phyloP scores from a whole-genome alignment of 2,797 vertebrate genomes.

The Choloepus didactylus region DNA sequence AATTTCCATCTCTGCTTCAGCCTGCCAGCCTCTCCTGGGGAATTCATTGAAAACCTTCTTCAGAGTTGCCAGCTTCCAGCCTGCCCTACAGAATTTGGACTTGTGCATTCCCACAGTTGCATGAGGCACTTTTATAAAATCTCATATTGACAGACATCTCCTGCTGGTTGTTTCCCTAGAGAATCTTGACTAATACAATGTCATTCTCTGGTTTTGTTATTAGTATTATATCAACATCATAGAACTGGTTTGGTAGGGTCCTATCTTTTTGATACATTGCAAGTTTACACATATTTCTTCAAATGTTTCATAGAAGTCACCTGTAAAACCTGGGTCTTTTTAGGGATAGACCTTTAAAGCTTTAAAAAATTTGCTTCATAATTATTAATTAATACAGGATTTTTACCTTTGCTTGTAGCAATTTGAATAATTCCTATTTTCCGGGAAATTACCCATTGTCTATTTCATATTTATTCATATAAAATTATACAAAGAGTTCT shows the following conservation, averaged over 20 bases:
- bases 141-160: too few relatives aligned
- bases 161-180: too few relatives aligned
- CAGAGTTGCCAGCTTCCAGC: too few relatives aligned
- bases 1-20: too few relatives aligned
- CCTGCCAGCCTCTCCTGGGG: too few relatives aligned
- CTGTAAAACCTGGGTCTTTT: neutral
- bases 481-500: neutral
- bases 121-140: too few relatives aligned
- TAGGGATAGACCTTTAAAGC: neutral
- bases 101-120: too few relatives aligned
- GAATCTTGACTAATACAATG: neutral
- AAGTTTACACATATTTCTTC: neutral
- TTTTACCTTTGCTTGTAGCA: neutral
- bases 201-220: neutral
- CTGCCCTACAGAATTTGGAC: too few relatives aligned
- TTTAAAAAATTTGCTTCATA: neutral
- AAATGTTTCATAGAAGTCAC: conserved; percentile 11
- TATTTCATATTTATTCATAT: conserved; percentile 24
- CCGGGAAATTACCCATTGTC: conserved; percentile 38
- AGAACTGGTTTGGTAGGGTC: neutral
- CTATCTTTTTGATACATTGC: neutral
- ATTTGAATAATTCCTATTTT: neutral
- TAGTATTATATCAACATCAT: neutral
- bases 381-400: conserved; percentile 16
- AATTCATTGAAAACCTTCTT: too few relatives aligned